Base-by-base conservation (phyloP, 2,888 invertebrate species). In the Drosophila austrosaltans region DNA sequence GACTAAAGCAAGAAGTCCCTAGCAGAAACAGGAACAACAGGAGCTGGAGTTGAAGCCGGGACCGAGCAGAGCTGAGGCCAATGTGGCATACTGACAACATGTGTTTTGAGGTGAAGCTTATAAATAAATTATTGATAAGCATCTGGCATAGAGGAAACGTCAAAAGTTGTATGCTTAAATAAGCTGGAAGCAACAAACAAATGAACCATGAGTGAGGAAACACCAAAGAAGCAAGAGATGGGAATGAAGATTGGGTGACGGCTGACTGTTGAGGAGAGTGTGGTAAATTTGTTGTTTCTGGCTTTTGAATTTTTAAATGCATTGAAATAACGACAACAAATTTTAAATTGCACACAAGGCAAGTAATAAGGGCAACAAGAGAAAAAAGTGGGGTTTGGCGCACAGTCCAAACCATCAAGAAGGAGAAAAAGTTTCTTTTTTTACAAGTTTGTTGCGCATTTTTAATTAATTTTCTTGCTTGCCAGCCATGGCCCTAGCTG, bases 101-200 rank as follows among this genome's bases (percentile, higher is more conserved):
- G 84, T 84, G 87, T 87, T 84, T 78, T 84, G 82, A 86, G 86
- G 86, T 83, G 83, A 83, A 76, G 86, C 88, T 86, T 88, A 86
- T 88, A 88, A 87, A 88, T 88, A 83, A 87, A 86, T 88, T 88
- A 87, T 87, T 87, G 88, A 87, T 87, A 87, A 87, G 86, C 83
- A 82, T 82, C 87, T 82, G 79, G 75, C 78, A 81, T 80, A 75
- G 79, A 79, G 82, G 78, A 76, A 72, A 75, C 78, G 83, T 83
- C 86, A 83, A 86, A 84, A 83, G 83, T 84, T 84, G 72, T 81
- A 75, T 83, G 79, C 86, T 86, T 72, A 86, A 83, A 81, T 78
- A 78, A 83, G 79, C 79, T 76, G 60, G 66, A 63, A 73, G 59
- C 75, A 75, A 64, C 73, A 75, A 64, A 66, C 62, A 72, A 66